A percentile compares a stretch with the other conserved stretches of the same genome.
phyloP scores from a whole-genome alignment of 1,140 invertebrate genomes.

The Scaptomyza montana region DNA sequence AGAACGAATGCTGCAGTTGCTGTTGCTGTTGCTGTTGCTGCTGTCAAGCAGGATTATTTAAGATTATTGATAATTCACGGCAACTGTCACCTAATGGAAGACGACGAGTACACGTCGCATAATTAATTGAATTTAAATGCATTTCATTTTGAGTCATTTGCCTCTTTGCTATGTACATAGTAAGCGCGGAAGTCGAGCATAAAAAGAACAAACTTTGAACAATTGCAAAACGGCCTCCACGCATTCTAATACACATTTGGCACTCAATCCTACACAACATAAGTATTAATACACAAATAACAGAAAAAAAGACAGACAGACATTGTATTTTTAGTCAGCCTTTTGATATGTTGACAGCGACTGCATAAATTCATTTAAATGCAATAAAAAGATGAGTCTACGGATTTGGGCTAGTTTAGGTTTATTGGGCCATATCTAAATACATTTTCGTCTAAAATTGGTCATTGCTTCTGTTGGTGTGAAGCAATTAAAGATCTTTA shows the following conservation, averaged over 20 bases:
- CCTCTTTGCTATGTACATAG: slow-evolving; percentile 7
- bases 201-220: neutral
- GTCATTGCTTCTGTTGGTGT: neutral
- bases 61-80: slow-evolving; percentile 74
- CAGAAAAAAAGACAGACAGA: neutral
- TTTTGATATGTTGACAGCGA: slow-evolving; percentile 28
- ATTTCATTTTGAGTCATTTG: slow-evolving; percentile 46
- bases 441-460: slow-evolving; percentile 4
- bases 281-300: slow-evolving; percentile 22
- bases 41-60: slow-evolving; percentile 66
- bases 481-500: slow-evolving; percentile 54
- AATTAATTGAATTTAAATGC: slow-evolving; percentile 77
- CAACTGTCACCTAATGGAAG: slow-evolving; percentile 72
- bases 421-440: neutral
- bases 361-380: slow-evolving; percentile 54
- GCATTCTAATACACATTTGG: slow-evolving; percentile 35
- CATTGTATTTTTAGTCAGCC: slow-evolving; percentile 49
- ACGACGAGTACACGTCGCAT: slow-evolving; percentile 47
- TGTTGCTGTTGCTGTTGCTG: slow-evolving; percentile 49
- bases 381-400: slow-evolving; percentile 45
- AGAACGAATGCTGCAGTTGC: slow-evolving; percentile 10
- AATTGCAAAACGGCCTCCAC: slow-evolving; percentile 25
- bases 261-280: slow-evolving; percentile 17
- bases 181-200: slow-evolving; percentile 55
- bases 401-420: slow-evolving; percentile 4